Base-by-base conservation (phyloP, 2,797 vertebrate genomes). In the Tenualosa ilisha region DNA sequence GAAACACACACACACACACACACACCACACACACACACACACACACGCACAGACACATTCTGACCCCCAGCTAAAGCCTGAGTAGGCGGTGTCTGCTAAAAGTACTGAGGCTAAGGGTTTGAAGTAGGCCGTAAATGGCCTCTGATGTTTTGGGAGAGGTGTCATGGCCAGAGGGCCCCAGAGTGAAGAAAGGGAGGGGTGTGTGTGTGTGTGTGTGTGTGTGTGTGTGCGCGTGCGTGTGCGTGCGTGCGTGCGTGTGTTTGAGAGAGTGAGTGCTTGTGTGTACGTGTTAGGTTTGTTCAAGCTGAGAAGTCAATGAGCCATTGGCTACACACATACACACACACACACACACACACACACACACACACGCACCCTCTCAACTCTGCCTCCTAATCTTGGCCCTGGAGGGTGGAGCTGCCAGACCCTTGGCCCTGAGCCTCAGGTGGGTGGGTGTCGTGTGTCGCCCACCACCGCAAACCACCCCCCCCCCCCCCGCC, bases 301-400 rank as follows among this genome's bases (percentile, higher is more conserved):
- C 11, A 11, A 24, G 22, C 24, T 56, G 54, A 22, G 54, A 3
- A 26, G 63, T 31, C 31, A 72, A 72, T 17, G 65, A 31, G 12
- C 31, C 31, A 72, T 40, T 37, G 26, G 37, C 65, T 31, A 72
- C 65, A 72, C 68, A 68, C 63, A 37, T 24, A 68, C 63, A 68
- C 63, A 65, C 63, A 65, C 63, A 72, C 65, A 72, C 12, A 72
- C 12, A 40, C n/a, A 72, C 13, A 17, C 68, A 65, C 68, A 31
- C 15, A 15, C 68, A 15, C 24, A n/a, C n/a, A n/a, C n/a, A 94
- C 94, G 91, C 88, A 83, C 91, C 91, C 91, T 91, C 92, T 94
- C 91, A 90, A 89, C 89, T 90, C 92, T 93, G 92, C 93, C 92
- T 93, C 87, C 4, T 82, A 88, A 93, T 93, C 92, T 93, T 90